Conservation (phyloP, 2,888 invertebrate species). For the Listrodromus nycthemerus region DNA sequence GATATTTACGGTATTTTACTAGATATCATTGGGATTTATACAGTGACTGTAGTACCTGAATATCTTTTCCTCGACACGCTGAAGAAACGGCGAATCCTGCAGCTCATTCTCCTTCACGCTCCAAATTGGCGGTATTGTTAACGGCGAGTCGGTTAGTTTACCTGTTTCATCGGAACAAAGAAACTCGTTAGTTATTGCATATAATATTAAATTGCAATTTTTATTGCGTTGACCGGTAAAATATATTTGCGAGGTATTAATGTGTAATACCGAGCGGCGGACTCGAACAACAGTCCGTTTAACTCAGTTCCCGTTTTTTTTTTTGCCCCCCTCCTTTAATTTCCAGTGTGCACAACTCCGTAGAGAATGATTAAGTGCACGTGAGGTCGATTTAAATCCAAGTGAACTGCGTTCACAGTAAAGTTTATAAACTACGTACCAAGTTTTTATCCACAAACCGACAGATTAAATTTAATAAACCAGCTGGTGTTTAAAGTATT, state of each 20-base stretch:
- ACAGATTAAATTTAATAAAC: too few relatives aligned
- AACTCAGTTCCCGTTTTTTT: not conserved
- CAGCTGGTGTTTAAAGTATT: too few relatives aligned
- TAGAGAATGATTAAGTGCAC: too few relatives aligned
- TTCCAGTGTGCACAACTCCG: not conserved
- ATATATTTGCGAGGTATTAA: conserved; percentile 1
- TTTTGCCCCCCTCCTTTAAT: not conserved
- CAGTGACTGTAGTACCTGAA: conserved; percentile 70
- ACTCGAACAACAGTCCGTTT: not conserved
- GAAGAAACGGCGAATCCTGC: conserved; percentile 71
- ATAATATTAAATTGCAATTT: conserved; percentile 42
- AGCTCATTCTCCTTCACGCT: conserved; percentile 76
- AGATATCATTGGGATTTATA: not conserved
- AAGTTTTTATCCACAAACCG: too few relatives aligned
- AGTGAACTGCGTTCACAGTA: too few relatives aligned
- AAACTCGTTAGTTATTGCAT: not conserved
- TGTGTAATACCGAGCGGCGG: not conserved
- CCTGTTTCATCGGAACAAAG: conserved; percentile 61
- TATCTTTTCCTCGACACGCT: conserved; percentile 77
- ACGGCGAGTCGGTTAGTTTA: conserved; percentile 73
- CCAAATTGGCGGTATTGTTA: conserved; percentile 78
- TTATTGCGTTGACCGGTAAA: not conserved
- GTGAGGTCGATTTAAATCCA: too few relatives aligned
- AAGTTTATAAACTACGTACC: too few relatives aligned
- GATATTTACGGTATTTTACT: not conserved